phyloP scores from a whole-genome alignment of 2,797 vertebrate species.

The Enteromius trimaculatus region DNA sequence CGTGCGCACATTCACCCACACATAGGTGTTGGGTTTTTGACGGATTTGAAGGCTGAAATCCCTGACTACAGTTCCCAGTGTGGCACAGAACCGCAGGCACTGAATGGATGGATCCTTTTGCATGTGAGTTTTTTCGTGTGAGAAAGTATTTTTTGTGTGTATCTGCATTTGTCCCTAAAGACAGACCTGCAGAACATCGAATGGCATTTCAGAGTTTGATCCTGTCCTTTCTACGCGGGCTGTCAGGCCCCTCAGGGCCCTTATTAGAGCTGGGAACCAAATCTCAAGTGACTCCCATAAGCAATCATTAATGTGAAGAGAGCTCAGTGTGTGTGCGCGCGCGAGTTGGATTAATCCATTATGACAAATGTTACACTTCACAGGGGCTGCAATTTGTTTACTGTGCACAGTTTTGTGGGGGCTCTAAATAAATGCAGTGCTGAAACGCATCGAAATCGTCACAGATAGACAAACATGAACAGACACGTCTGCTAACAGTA shows the following conservation, averaged over 20 bases:
- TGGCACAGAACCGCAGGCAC: neutral
- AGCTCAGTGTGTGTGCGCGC: constrained; percentile 50
- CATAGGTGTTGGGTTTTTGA: constrained; percentile 30
- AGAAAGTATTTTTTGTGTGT: constrained; percentile 3
- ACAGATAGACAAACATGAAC: constrained; percentile 32
- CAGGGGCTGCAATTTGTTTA: constrained; percentile 69
- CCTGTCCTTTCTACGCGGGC: constrained; percentile 29
- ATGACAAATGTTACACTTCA: constrained; percentile 73
- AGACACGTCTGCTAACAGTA: constrained; percentile 36
- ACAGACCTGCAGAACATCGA: neutral
- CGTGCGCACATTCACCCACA: constrained; percentile 40
- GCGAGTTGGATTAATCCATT: constrained; percentile 67
- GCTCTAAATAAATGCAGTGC: constrained; percentile 45
- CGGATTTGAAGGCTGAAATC: neutral
- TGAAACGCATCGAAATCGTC: constrained; percentile 27
- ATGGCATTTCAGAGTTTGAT: constrained; percentile 23
- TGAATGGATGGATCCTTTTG: neutral
- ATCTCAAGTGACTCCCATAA: constrained; percentile 66
- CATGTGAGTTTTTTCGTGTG: neutral
- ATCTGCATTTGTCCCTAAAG: constrained; percentile 30
- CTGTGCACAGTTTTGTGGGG: constrained; percentile 40
- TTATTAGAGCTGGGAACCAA: constrained; percentile 56
- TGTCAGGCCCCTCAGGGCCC: constrained; percentile 42
- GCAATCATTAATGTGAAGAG: constrained; percentile 70
- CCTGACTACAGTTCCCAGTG: neutral